A percentile compares a stretch with the other conserved stretches of the same genome.
phyloP scores from a whole-genome alignment of 2,797 vertebrate species.

The Bovichtus variegatus region DNA sequence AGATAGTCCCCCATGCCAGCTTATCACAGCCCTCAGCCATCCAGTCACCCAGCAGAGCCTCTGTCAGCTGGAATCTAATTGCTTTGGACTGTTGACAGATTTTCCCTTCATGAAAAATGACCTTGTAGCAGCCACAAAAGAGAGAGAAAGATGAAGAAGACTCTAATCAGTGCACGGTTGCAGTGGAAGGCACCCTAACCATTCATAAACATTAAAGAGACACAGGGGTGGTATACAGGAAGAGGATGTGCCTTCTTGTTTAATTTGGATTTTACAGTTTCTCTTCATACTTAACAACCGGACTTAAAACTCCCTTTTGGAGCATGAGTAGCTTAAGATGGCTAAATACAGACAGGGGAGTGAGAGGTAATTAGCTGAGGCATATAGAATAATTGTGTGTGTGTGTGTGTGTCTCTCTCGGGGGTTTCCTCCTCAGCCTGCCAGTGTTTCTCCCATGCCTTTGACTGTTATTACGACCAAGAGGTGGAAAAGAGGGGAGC shows the following conservation, averaged over 20 bases:
- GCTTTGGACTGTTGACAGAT: conserved; percentile 66
- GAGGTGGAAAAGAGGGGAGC: conserved; percentile 86
- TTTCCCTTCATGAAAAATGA: conserved; percentile 55
- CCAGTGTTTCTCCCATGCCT: conserved; percentile 94
- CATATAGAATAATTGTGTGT: conserved; percentile 52
- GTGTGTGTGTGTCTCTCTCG: conserved; percentile 49
- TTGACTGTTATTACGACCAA: conserved; percentile 93
- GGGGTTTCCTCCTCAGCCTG: conserved; percentile 88
- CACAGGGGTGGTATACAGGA: conserved; percentile 48
- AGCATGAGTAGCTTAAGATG: conserved; percentile 53
- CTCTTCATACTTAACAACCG: conserved; percentile 52
- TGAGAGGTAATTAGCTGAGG: conserved; percentile 45
- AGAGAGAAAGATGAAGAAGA: conserved; percentile 38
- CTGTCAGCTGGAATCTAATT: conserved; percentile 65
- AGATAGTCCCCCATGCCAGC: conserved; percentile 31
- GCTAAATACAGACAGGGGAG: conserved; percentile 47
- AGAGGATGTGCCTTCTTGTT: conserved; percentile 53
- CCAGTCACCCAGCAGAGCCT: conserved; percentile 40
- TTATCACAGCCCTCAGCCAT: conserved; percentile 42
- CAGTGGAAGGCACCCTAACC: conserved; percentile 41
- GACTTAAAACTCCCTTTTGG: conserved; percentile 23
- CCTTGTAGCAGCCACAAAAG: conserved; percentile 43
- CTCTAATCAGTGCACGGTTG: conserved; percentile 39
- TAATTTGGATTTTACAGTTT: conserved; percentile 63
- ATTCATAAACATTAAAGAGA: conserved; percentile 60